Evolutionary conservation across 2,888 invertebrate genomes (phyloP).

Genomic region (Mesoligia furuncula): DNA sequence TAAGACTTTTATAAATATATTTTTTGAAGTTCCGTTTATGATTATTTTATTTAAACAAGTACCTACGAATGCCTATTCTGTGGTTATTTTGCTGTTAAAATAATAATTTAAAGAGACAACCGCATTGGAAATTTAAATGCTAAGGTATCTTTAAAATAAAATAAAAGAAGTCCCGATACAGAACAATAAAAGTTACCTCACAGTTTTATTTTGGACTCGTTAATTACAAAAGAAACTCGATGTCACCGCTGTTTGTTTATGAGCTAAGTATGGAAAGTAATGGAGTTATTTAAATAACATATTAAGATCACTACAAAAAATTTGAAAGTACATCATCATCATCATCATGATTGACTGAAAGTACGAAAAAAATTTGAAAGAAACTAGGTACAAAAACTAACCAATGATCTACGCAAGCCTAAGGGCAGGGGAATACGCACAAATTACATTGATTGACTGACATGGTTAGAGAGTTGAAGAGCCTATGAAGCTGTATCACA

Average conservation of each 20-base stretch:
- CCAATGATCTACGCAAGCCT: neutral
- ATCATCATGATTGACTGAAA: too few species aligned
- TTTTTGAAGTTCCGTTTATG: neutral
- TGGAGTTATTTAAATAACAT: neutral
- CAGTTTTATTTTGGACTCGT: neutral
- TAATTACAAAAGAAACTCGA: neutral
- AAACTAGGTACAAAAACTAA: neutral
- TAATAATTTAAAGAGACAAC: too few species aligned
- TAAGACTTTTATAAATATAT: slow-evolving; percentile 28
- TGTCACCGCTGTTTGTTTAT: neutral
- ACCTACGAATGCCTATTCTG: neutral
- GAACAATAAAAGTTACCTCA: neutral
- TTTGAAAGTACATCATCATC: too few species aligned
- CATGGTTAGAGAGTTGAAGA: neutral
- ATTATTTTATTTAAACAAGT: neutral
- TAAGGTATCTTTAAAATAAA: neutral
- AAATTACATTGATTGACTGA: neutral
- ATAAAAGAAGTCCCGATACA: too few species aligned
- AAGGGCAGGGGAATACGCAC: neutral
- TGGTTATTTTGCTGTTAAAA: neutral
- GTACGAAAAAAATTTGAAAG: neutral
- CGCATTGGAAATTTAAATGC: neutral
- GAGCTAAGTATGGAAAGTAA: neutral
- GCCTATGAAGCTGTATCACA: neutral
- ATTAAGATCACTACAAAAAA: neutral